phyloP scores from a whole-genome alignment of 2,113 vertebrate species.

The Abramis brama region DNA sequence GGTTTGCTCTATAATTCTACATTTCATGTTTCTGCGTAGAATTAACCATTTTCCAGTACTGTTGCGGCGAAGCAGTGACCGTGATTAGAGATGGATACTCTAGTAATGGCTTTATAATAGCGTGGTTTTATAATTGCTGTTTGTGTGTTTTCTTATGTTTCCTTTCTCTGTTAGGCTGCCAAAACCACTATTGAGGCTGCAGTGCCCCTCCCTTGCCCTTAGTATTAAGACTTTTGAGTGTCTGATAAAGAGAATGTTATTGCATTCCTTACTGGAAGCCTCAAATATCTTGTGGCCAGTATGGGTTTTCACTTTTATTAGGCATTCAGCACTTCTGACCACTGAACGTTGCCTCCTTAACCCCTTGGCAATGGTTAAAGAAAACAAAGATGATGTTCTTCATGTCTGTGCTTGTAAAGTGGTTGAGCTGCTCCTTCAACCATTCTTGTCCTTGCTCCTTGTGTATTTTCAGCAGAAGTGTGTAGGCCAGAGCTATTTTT shows the following conservation, averaged over 20 bases:
- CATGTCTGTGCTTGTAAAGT: conserved; percentile 29
- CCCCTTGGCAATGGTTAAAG: not conserved
- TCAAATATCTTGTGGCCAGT: conserved; percentile 29
- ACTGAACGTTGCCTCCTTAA: not conserved
- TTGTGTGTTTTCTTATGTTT: conserved; percentile 23
- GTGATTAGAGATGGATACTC: conserved; percentile 19
- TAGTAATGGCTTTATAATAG: conserved; percentile 13
- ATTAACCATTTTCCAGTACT: not conserved
- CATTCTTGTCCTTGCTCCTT: conserved; percentile 46
- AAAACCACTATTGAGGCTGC: conserved; percentile 13
- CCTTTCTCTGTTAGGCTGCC: conserved; percentile 19
- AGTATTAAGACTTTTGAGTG: conserved; percentile 30
- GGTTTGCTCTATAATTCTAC: not conserved
- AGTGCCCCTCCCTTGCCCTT: conserved; percentile 28
- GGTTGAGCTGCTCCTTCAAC: conserved; percentile 19
- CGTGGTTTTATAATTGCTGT: conserved; percentile 21
- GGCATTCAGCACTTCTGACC: conserved; percentile 28
- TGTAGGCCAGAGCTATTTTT: conserved; percentile 78
- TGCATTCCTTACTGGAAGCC: conserved; percentile 26
- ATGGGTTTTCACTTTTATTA: conserved; percentile 35
- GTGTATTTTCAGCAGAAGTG: conserved; percentile 71
- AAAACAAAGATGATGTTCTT: conserved; percentile 24
- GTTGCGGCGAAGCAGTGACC: not conserved
- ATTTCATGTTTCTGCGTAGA: not conserved
- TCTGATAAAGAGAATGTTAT: conserved; percentile 47